Base-by-base conservation (phyloP, 2,888 invertebrate species). In the Sipha maydis region DNA sequence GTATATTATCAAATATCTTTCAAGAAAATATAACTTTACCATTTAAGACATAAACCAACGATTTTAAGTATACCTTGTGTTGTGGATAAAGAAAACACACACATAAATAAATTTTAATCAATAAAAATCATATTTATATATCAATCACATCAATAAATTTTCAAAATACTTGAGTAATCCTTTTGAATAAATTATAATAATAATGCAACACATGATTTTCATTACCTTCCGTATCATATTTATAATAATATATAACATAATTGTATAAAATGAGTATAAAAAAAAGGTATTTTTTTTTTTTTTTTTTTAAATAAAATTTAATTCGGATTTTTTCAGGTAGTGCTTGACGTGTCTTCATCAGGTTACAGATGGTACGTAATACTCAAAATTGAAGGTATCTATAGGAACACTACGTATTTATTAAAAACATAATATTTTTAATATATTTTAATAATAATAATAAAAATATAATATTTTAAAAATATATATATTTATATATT, bases 321-420 rank as follows among this genome's bases (percentile, higher is more conserved):
- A 78, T 85, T 78, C 54, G 31, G 41, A 85, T 85, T 73, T 88
- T 88, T 88, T 75, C 80, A 80, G 86, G 73, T 56, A 28, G 71
- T 34, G 1, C 54, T 54, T 88, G 80, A 88, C 73, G 73, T 73
- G 56, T 41, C 71, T 88, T 73, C 86, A 88, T 80, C 79, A 73
- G 28, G 21, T 86, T 38, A 78, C 69, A 69, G 71, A 31, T 61
- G 69, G 71, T 75, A 75, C 56, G 17, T 71, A 41, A 71, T 88
- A n/a, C 80, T 61, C 61, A 73, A 79, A 79, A 38, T 41, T 25
- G n/a, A 79, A 41, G 86, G 28, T 80, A 56, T 61, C 28, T 75
- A 8, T 71, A 0, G 25, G 28, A 28, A 28, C 54, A 48, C 48
- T 25, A 48, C 8, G 28, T 56, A 7, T 25, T 4, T 21, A 56